Evolutionary conservation across 1,140 invertebrate species (phyloP).

Genomic region (Triops longicaudatus): DNA sequence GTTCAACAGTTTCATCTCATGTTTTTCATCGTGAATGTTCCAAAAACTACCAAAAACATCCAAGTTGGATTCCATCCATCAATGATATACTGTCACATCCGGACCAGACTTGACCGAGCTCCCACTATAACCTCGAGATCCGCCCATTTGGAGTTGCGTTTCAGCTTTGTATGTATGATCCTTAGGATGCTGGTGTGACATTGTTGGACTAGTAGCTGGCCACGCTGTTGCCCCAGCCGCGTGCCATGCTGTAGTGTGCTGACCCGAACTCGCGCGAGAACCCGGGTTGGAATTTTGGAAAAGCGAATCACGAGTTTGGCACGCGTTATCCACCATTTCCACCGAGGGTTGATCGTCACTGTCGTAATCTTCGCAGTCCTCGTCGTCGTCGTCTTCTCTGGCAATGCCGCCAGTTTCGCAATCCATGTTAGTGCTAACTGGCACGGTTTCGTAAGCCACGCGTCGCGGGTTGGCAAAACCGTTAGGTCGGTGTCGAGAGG

Average conservation of each 20-base stretch:
- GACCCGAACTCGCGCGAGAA: constrained; percentile 30
- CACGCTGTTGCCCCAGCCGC: constrained; percentile 28
- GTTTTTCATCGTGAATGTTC: not conserved
- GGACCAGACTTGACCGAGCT: constrained; percentile 75
- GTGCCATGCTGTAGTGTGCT: constrained; percentile 17
- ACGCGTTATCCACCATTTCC: constrained; percentile 66
- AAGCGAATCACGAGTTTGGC: constrained; percentile 67
- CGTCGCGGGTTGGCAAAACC: constrained; percentile 16
- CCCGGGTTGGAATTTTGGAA: constrained; percentile 40
- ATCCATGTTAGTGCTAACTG: constrained; percentile 21
- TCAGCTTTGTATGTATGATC: constrained; percentile 43
- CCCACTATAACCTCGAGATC: constrained; percentile 41
- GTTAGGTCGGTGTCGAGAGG: not conserved
- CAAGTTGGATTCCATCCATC: constrained; percentile 43
- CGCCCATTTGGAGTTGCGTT: constrained; percentile 52
- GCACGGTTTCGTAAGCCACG: constrained; percentile 31
- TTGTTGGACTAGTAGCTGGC: constrained; percentile 33
- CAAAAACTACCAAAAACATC: not conserved
- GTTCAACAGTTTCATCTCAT: not conserved
- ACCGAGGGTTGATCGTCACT: constrained; percentile 35
- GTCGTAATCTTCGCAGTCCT: constrained; percentile 33
- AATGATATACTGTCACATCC: constrained; percentile 76
- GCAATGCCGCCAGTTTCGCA: not conserved
- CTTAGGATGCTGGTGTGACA: constrained; percentile 31
- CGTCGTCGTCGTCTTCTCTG: constrained; percentile 30